Conservation (phyloP, 1,140 invertebrate genomes). For the Panagrolaimus sp. region DNA sequence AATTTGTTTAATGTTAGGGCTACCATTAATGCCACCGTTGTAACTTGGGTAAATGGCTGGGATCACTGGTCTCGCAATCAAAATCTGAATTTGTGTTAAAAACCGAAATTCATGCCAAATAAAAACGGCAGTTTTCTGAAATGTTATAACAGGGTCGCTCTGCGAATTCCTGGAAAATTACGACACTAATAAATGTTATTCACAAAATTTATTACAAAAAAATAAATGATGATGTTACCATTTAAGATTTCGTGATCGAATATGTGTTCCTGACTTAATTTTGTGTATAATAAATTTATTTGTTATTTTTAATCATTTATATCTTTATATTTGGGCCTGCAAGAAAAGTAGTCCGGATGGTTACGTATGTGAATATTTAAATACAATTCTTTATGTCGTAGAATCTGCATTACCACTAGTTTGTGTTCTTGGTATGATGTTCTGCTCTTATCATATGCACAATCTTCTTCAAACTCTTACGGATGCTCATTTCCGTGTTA, state of each 20-base stretch:
- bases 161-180: no score
- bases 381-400: neutral
- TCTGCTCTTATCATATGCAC: slow-evolving; percentile 5
- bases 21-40: no score
- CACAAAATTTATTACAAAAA: no score
- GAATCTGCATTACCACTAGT: neutral
- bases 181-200: no score
- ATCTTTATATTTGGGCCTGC: neutral
- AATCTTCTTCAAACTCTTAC: neutral
- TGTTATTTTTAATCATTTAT: slow-evolving; percentile 2
- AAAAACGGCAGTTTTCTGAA: no score
- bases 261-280: neutral
- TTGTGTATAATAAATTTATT: neutral
- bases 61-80: no score
- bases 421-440: neutral
- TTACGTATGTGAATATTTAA: neutral
- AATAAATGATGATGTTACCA: no score
- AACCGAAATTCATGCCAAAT: no score
- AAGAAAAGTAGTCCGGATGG: neutral
- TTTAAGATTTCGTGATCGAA: slow-evolving; percentile 6
- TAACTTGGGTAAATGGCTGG: no score
- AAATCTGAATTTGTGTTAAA: no score
- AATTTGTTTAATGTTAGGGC: no score
- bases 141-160: no score
- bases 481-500: slow-evolving; percentile 8